Evolutionary conservation across 2,797 vertebrate genomes (phyloP).

Genomic region (Schizopygopsis pylzovi): DNA sequence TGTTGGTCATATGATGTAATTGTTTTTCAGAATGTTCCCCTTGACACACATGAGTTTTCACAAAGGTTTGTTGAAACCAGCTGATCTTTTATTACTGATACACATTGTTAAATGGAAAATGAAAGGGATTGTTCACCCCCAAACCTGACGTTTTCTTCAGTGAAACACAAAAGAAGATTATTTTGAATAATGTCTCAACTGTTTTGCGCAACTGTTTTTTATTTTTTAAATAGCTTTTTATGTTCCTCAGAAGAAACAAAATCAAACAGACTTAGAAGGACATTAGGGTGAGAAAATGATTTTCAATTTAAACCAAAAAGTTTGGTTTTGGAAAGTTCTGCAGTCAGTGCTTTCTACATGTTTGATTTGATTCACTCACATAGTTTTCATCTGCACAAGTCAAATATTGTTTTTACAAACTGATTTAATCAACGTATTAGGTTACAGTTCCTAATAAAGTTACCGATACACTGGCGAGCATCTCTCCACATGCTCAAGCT

Average conservation of each 20-base stretch:
- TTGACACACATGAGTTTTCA: neutral
- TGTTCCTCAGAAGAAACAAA: neutral
- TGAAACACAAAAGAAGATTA: neutral
- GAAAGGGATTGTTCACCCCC: neutral
- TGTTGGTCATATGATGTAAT: neutral
- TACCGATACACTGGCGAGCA: neutral
- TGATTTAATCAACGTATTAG: conserved; percentile 9
- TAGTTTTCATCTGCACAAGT: neutral
- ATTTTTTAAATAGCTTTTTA: too few species aligned
- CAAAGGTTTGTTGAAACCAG: neutral
- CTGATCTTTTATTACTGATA: neutral
- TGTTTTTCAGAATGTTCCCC: conserved; percentile 25
- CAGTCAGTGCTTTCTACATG: conserved; percentile 8
- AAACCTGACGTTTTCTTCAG: neutral
- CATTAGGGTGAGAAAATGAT: neutral
- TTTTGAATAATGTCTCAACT: neutral
- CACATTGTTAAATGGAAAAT: neutral
- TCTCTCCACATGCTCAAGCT: neutral
- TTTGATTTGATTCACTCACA: conserved; percentile 12
- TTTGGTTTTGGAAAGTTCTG: neutral
- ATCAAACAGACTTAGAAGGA: neutral
- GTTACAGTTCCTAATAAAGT: conserved; percentile 30
- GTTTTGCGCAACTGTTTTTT: neutral
- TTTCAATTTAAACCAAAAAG: neutral
- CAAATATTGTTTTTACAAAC: neutral